Evolutionary conservation across 2,113 vertebrate species (phyloP), one percentile per base, ranked within the genome.

Genomic region (Oncorhynchus nerka): DNA sequence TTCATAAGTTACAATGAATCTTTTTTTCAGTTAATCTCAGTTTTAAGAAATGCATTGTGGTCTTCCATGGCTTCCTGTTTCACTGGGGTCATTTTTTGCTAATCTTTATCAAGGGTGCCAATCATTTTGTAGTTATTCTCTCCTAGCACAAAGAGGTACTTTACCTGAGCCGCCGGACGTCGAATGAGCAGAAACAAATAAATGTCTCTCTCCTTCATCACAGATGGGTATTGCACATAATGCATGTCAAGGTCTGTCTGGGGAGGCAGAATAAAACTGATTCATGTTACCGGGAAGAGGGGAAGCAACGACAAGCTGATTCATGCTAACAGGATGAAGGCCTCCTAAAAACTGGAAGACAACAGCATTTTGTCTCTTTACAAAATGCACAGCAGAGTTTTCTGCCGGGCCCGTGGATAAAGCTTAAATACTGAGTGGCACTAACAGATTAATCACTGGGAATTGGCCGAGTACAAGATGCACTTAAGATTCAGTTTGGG

Each of bases 341-440:
- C 5, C 48, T 61, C 45, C 69, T 71, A 51, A 77, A 77, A 72
- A 77, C 59, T 67, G 69, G 76, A 71, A 77, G 66, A 77, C 76
- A 77, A 51, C 70, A 77, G 61, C 51, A 51, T 77, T 72, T 74
- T 74, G 68, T 66, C 69, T 77, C 26, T 65, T 70, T 77, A 64
- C 75, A 77, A 70, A 65, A 65, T 77, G 64, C 64, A 68, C 64
- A 20, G 34, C 45, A 19, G 7, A 57, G 4, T 28, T 57, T 28
- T 16, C 70, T 72, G 70, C 76, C 69, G 72, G 71, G 24, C 45
- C 30, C n/a, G 26, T 20, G 51, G 48, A 77, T 72, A 72, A 64
- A 71, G 76, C 70, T 77, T 72, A 77, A 77, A 66, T 72, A 77
- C 65, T 45, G 62, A 28, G n/a, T 28, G 64, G 62, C 28, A n/a